These are phyloP conservation scores for Danio aesculapii DNA, from an alignment of 2,797 vertebrate species.

Conservation along the genomic window DNA sequence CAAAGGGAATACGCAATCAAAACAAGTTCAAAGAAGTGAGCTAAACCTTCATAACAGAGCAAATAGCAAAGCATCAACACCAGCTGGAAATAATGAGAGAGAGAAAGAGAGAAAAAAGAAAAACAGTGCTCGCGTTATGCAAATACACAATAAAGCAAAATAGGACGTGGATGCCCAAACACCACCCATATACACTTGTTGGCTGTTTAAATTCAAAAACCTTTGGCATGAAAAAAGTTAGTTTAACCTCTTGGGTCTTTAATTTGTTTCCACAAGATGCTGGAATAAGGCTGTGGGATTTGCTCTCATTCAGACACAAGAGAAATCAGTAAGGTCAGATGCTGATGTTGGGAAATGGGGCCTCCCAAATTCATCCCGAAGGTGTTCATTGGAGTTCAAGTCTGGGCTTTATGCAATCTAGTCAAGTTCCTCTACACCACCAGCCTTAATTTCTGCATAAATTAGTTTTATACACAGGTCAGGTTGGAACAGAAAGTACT, in stretches of 20 bases:
- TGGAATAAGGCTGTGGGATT: slow-evolving; percentile 18
- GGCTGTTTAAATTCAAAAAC: not conserved
- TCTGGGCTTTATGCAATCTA: not conserved
- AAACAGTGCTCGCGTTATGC: slow-evolving; percentile 1
- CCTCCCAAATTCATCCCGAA: not conserved
- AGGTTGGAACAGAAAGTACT: not conserved
- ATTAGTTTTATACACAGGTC: not conserved
- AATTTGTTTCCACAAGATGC: not conserved
- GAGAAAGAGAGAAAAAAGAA: not conserved
- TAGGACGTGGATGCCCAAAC: not conserved
- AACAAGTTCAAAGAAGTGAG: slow-evolving; percentile 37
- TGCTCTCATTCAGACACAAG: not conserved
- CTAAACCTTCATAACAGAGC: slow-evolving; percentile 15
- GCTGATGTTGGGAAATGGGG: not conserved
- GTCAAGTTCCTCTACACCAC: not conserved
- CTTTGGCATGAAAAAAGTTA: not conserved
- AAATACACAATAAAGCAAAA: not conserved
- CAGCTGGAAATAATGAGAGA: slow-evolving; percentile 23
- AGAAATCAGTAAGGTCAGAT: slow-evolving; percentile 6
- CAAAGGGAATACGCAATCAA: slow-evolving; percentile 45
- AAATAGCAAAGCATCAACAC: not conserved
- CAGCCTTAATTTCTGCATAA: not conserved
- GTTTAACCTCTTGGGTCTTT: not conserved
- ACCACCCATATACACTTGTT: not conserved
- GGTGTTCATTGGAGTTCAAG: not conserved